phyloP scores from a whole-genome alignment of 2,797 vertebrate genomes.

The Artibeus jamaicensis region DNA sequence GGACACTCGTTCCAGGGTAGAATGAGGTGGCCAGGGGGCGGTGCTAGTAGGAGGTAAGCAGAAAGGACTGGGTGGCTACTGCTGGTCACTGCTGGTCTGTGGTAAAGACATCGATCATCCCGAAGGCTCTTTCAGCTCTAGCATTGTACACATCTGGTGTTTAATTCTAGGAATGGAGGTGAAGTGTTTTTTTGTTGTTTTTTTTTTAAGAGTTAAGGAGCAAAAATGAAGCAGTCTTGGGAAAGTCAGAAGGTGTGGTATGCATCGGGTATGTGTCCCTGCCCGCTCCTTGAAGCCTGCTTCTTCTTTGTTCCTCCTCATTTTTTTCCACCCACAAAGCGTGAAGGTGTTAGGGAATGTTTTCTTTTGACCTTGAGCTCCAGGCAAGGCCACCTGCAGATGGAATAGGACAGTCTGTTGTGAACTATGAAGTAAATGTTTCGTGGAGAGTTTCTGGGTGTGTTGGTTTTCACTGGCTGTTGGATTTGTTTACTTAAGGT shows the following conservation, averaged over 20 bases:
- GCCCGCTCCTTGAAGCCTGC: neutral
- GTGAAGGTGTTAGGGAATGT: neutral
- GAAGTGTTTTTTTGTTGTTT: neutral
- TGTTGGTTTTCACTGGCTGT: slow-evolving; percentile 75
- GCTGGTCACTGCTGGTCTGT: neutral
- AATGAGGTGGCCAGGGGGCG: too few relatives aligned
- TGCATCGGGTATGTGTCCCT: neutral
- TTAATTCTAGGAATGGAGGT: neutral
- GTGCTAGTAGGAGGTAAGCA: neutral
- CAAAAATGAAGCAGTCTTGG: neutral
- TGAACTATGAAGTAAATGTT: slow-evolving; percentile 70
- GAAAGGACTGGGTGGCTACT: neutral
- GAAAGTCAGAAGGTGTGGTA: neutral
- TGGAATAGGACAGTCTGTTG: slow-evolving; percentile 27
- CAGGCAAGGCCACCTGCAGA: slow-evolving; percentile 36
- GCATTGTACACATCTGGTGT: neutral
- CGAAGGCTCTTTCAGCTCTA: neutral
- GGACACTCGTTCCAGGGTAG: neutral
- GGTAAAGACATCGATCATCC: neutral
- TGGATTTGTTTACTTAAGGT: slow-evolving; percentile 78
- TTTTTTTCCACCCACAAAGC: neutral
- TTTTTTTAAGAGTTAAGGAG: neutral
- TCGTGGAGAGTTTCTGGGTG: slow-evolving; percentile 80
- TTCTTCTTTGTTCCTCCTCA: neutral
- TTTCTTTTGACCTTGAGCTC: slow-evolving; percentile 49